Evolutionary conservation across 2,888 invertebrate species (phyloP).

Genomic region (Caradrina clavipalpis): DNA sequence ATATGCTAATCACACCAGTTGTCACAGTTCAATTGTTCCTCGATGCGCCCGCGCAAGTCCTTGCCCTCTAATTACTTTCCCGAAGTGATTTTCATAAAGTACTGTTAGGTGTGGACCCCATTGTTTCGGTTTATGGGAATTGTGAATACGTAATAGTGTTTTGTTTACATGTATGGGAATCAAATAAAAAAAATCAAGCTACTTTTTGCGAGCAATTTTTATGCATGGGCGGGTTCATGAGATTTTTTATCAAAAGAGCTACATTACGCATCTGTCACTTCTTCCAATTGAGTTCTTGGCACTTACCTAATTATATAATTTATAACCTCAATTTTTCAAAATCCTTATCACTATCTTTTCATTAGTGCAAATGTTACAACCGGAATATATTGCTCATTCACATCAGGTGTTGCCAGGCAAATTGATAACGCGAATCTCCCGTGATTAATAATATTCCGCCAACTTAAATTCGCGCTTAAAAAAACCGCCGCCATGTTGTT

Average conservation of each 20-base stretch:
- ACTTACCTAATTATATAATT: slow-evolving; percentile 4
- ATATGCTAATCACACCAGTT: slow-evolving; percentile 69
- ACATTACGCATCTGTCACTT: background rate
- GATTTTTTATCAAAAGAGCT: background rate
- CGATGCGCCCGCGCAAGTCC: slow-evolving; percentile 58
- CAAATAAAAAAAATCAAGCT: background rate
- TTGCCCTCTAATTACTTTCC: slow-evolving; percentile 67
- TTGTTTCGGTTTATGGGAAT: slow-evolving; percentile 55
- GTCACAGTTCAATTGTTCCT: slow-evolving; percentile 71
- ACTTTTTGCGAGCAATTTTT: slow-evolving; percentile 8
- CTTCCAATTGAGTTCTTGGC: slow-evolving; percentile 12
- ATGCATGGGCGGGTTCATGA: background rate
- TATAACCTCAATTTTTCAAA: slow-evolving; percentile 1
- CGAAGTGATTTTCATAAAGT: slow-evolving; percentile 69
- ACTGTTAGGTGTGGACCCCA: slow-evolving; percentile 60
- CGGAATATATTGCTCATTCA: slow-evolving; percentile 60
- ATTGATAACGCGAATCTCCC: slow-evolving; percentile 69
- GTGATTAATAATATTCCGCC: slow-evolving; percentile 70
- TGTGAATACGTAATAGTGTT: slow-evolving; percentile 52
- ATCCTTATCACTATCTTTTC: slow-evolving; percentile 36
- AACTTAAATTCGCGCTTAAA: slow-evolving; percentile 67
- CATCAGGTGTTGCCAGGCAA: slow-evolving; percentile 47
- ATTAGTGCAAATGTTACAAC: slow-evolving; percentile 44
- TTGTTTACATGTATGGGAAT: slow-evolving; percentile 48
- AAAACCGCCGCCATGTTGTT: slow-evolving; percentile 67